Evolutionary conservation across 2,797 vertebrate species (phyloP), one percentile per base, ranked within the genome.

Genomic region (Coregonus suidteri): DNA sequence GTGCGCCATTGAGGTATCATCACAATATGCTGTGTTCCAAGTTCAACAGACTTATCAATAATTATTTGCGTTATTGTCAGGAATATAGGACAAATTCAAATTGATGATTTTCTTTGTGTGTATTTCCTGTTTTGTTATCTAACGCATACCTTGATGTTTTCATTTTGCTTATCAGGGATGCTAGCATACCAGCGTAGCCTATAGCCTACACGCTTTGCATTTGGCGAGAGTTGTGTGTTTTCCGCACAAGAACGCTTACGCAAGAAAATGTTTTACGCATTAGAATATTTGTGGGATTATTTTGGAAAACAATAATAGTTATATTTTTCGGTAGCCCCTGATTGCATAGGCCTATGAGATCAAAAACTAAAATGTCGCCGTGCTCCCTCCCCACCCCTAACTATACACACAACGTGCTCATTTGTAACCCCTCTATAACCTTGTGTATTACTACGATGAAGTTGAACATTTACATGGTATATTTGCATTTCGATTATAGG

Each of bases 361-460:
- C 52, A 79, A 76, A 30, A 86, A 91, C 87, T 86, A 91, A 90
- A 84, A 91, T 92, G 90, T 93, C 90, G 86, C 82, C 86, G 83
- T 79, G 30, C 75, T 83, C 73, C 81, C 85, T 86, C 15, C 59
- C 3, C 20, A 25, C 84, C 74, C 81, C 14, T 75, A 81, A 77
- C 82, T 72, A 79, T 73, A 54, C 37, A 73, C 76, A 75, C 4
- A 67, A 35, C 62, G 71, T 71, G 52, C 71, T 64, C 73, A 71
- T 73, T 5, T 25, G 47, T 56, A 56, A 73, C 53, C 34, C 68
- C 20, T 70, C 37, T 20, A 37, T 7, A 9, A n/a, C 18, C 37
- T 3, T 47, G n/a, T 47, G n/a, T 56, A 31, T 73, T 16, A 7
- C 1, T 68, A 68, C 31, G 31, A 35, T 16, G 14, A 68, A 35